Percentiles rank a stretch among this genome's conserved stretches.
These are phyloP conservation scores for Conus betulinus DNA, from an alignment of 1,140 invertebrate genomes.

Conservation along the genomic window DNA sequence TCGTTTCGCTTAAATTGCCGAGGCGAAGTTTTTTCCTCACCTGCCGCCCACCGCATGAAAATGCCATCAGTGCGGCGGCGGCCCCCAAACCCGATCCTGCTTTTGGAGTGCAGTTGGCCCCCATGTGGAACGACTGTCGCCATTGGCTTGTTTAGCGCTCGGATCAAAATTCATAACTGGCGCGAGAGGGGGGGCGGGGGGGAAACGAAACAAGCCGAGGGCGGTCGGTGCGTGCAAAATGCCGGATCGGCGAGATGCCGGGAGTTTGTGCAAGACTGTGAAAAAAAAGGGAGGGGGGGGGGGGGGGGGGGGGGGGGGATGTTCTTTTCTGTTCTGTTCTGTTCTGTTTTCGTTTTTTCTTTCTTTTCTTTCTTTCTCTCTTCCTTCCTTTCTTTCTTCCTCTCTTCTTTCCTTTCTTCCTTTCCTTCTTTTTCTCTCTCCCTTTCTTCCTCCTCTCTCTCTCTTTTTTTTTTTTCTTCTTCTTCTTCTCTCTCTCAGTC, in stretches of 20 bases:
- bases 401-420: too few species aligned
- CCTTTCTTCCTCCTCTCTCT: too few species aligned
- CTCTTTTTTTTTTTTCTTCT: too few species aligned
- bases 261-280: neutral
- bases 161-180: constrained; percentile 37
- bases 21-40: constrained; percentile 30
- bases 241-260: neutral
- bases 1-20: constrained; percentile 28
- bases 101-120: constrained; percentile 22
- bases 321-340: too few species aligned
- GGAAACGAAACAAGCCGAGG: neutral
- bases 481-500: too few species aligned
- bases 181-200: neutral
- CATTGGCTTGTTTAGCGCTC: constrained; percentile 32
- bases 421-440: too few species aligned
- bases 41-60: constrained; percentile 19
- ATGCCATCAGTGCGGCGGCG: constrained; percentile 20
- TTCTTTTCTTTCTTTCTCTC: too few species aligned
- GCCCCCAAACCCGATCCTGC: constrained; percentile 6
- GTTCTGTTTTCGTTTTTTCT: too few species aligned
- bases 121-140: constrained; percentile 32
- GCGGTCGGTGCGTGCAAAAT: constrained; percentile 9
- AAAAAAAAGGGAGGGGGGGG: neutral
- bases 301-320: neutral
- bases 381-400: too few species aligned